Base-by-base conservation (phyloP, 2,888 invertebrate genomes). In the Aricia artaxerxes region DNA sequence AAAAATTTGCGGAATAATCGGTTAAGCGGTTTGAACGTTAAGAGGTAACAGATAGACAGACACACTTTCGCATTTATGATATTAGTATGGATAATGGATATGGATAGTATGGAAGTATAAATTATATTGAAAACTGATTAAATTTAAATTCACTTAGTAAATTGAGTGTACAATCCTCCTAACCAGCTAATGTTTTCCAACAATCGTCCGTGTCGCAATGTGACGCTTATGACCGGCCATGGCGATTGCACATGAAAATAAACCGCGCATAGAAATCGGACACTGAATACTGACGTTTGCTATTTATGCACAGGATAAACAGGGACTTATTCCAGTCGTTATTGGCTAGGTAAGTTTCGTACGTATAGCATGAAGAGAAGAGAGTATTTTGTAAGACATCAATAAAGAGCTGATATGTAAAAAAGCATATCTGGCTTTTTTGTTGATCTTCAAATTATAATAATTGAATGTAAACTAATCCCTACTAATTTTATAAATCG, bases 171-270 rank as follows among this genome's bases (percentile, higher is more conserved):
- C 35, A 76, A 31, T 53, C 76, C 2, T 35, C 31, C 53, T 11
- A 57, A 16, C 31, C 16, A 57, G 57, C 76, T 76, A 76, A 76
- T 49, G 80, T 60, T 81, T 80, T 81, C 79, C 80, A 75, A 78
- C 77, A 31, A 79, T 16, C 44, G 60, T n/a, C 40, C 49, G 69
- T 79, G 78, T 80, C 77, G 79, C 80, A 73, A 78, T 77, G 81
- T 78, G 79, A 44, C 79, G 78, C 77, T 80, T 75, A 78, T 73
- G 69, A 69, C 69, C 69, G 69, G 31, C 64, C 64, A 31, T 35
- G 16, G 5, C 38, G 35, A 69, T 69, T 38, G 69, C 69, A 35
- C 35, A 69, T 69, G 69, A 35, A 69, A 69, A 69, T 69, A 69
- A 69, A 69, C 35, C 4, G 69, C 69, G 38, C 35, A 24, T 69